These are phyloP conservation scores for Polyploca ridens DNA, from an alignment of 2,888 invertebrate genomes.

Conservation along the genomic window DNA sequence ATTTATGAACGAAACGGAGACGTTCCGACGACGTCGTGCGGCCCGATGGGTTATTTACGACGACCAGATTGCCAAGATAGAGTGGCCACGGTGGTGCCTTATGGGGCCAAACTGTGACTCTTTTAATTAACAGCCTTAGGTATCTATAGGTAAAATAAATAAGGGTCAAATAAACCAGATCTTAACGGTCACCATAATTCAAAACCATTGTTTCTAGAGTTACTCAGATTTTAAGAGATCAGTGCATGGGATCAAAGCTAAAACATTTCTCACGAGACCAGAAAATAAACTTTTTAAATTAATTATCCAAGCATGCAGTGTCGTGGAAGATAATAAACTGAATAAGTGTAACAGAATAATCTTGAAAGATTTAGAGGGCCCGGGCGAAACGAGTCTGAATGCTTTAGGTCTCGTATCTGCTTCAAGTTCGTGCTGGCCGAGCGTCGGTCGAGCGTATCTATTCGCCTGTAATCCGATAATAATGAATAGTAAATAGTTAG, in stretches of 20 bases:
- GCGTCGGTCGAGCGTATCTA: constrained; percentile 56
- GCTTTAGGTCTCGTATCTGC: constrained; percentile 55
- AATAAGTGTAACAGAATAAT: constrained; percentile 41
- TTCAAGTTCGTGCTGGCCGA: constrained; percentile 66
- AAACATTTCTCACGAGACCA: neutral
- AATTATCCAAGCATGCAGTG: neutral
- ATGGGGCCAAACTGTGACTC: constrained; percentile 24
- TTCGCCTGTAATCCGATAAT: constrained; percentile 71
- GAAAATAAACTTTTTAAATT: neutral
- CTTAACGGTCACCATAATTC: neutral
- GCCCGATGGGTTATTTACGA: constrained; percentile 74
- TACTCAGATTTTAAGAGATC: neutral
- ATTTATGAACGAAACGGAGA: constrained; percentile 78
- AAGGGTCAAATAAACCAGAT: constrained; percentile 11
- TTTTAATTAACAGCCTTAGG: constrained; percentile 33
- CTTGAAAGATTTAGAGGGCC: constrained; percentile 61
- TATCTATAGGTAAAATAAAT: constrained; percentile 30
- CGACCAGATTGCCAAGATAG: constrained; percentile 68
- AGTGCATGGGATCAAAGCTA: neutral
- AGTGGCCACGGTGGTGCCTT: constrained; percentile 35
- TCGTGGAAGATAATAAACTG: neutral
- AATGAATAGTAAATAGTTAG: constrained; percentile 75
- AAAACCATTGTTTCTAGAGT: neutral
- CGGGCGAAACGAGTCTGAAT: constrained; percentile 47
- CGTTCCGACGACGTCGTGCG: constrained; percentile 69